A percentile compares a stretch with the other conserved stretches of the same genome.
Evolutionary conservation across 2,113 vertebrate species (phyloP).

Genomic region (Suncus etruscus): DNA sequence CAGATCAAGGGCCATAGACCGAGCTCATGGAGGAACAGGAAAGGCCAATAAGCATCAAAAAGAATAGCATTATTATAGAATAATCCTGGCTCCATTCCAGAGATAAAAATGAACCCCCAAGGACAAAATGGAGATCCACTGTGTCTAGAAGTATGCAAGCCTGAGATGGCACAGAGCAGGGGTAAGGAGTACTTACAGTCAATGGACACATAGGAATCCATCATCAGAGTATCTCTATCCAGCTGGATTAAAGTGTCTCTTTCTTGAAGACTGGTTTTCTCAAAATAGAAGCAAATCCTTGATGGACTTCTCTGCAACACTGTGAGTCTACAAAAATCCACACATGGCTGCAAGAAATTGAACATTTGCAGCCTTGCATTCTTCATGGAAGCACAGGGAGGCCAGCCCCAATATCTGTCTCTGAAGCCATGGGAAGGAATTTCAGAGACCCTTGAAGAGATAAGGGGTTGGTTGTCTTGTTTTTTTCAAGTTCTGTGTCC

Average conservation of each 20-base stretch:
- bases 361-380: background rate
- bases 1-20: background rate
- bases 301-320: constrained; percentile 3
- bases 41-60: rapidly evolving
- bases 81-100: background rate
- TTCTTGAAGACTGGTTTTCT: constrained; percentile 4
- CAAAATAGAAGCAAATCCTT: background rate
- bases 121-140: background rate
- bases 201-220: no score
- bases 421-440: constrained; percentile 10
- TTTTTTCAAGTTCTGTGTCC: constrained; percentile 60
- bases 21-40: background rate
- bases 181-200: no score
- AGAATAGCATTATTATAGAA: no score
- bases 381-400: background rate
- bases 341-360: constrained; percentile 1
- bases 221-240: background rate
- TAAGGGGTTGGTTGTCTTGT: background rate
- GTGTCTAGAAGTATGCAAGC: background rate
- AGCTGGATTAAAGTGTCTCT: background rate
- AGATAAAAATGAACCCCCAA: background rate
- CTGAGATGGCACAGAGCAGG: no score
- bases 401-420: constrained; percentile 44
- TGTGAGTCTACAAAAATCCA: background rate
- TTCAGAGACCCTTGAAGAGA: constrained; percentile 36